Evolutionary conservation across 2,797 vertebrate genomes (phyloP).

Genomic region (Tokudaia muenninki): DNA sequence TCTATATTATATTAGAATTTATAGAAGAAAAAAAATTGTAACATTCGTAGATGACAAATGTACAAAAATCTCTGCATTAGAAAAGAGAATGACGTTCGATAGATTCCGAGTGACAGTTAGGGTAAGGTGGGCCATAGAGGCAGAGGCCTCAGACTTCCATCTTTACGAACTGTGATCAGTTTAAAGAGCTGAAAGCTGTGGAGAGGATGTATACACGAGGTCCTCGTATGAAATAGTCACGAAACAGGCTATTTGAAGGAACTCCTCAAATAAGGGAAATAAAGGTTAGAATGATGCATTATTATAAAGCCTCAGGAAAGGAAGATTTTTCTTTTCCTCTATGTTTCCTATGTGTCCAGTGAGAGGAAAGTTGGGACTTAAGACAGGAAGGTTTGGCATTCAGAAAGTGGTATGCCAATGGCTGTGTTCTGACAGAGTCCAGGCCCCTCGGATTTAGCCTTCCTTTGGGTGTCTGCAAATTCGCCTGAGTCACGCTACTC

Average conservation of each 20-base stretch:
- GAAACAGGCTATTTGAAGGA: background rate
- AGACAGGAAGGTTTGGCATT: background rate
- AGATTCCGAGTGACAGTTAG: background rate
- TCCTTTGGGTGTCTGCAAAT: background rate
- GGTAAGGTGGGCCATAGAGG: background rate
- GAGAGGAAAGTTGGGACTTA: conserved; percentile 41
- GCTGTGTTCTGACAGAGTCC: background rate
- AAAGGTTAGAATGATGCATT: background rate
- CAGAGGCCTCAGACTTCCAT: background rate
- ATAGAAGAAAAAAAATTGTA: background rate
- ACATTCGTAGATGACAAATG: background rate
- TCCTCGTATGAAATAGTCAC: background rate
- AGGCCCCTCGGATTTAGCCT: background rate
- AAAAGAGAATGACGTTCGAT: background rate
- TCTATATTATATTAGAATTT: background rate
- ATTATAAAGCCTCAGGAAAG: background rate
- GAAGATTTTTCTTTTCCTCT: background rate
- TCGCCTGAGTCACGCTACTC: background rate
- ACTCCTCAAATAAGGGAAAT: background rate
- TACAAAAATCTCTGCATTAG: background rate
- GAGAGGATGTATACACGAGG: background rate
- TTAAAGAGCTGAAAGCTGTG: background rate
- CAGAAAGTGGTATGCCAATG: background rate
- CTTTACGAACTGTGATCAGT: background rate
- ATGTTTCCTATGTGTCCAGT: background rate